Conservation (phyloP, 2,888 invertebrate genomes). For the Drosophila tanythrix region DNA sequence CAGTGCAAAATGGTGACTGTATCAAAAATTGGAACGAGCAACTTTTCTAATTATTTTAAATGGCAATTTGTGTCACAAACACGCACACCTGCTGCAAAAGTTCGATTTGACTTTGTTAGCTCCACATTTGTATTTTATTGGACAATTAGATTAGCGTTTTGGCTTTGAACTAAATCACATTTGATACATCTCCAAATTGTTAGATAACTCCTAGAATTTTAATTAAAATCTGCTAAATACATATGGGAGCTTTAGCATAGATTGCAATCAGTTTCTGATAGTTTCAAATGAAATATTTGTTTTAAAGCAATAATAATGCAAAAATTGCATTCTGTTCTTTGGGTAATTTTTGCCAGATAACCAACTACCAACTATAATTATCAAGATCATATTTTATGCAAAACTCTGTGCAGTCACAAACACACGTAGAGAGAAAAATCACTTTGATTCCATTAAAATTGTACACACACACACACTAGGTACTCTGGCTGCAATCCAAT, state of each 20-base stretch:
- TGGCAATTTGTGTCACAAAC: slow-evolving; percentile 72
- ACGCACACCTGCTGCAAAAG: slow-evolving; percentile 45
- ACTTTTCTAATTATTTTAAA: slow-evolving; percentile 79
- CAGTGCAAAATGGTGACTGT: slow-evolving; percentile 43
- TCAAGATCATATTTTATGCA: slow-evolving; percentile 6
- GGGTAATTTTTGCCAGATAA: neutral
- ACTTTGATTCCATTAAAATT: slow-evolving; percentile 48
- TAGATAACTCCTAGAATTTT: slow-evolving; percentile 26
- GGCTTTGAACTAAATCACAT: slow-evolving; percentile 34
- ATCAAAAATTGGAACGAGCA: slow-evolving; percentile 54
- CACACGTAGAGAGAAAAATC: slow-evolving; percentile 11
- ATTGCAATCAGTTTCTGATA: neutral
- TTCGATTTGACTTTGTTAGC: slow-evolving; percentile 33
- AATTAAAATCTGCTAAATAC: slow-evolving; percentile 6
- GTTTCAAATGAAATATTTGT: neutral
- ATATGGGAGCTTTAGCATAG: no score
- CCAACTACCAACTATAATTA: neutral
- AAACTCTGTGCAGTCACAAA: no score
- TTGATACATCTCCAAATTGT: slow-evolving; percentile 26
- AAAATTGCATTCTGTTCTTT: no score
- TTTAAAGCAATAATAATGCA: neutral
- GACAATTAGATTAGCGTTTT: slow-evolving; percentile 53
- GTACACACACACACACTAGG: slow-evolving; percentile 24
- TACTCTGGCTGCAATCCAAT: slow-evolving; percentile 47
- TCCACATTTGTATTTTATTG: slow-evolving; percentile 11